Evolutionary conservation across 2,113 vertebrate species (phyloP).

Genomic region (Ailurus styani): DNA sequence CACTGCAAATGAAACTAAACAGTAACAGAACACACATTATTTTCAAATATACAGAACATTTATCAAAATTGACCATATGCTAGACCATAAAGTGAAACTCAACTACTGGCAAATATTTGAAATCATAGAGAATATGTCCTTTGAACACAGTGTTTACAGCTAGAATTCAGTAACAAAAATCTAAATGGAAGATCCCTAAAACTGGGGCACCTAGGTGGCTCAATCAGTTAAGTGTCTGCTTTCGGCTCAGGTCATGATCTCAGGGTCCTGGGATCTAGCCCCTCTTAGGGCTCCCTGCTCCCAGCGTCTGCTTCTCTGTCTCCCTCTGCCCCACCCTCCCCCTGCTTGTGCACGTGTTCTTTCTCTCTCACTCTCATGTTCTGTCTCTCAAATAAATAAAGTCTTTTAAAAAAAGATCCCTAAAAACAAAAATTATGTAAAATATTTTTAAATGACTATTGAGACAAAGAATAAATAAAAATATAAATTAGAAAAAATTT

Average conservation of each 20-base stretch:
- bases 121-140: not conserved
- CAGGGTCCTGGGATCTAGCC: not conserved
- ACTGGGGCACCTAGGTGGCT: not conserved
- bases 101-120: not conserved
- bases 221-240: not conserved
- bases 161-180: not conserved
- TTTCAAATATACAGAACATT: not conserved
- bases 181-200: not conserved
- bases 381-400: not conserved
- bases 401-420: not conserved
- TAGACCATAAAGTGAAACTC: not conserved
- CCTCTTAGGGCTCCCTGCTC: not conserved
- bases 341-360: not conserved
- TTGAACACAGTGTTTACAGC: not conserved
- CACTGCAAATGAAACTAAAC: not conserved
- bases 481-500: not conserved
- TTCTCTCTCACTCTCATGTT: not conserved
- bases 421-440: not conserved
- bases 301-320: not conserved
- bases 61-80: not conserved
- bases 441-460: not conserved
- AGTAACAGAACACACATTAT: not conserved
- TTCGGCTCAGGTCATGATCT: not conserved
- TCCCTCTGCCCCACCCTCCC: not conserved
- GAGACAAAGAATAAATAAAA: conserved; percentile 18